phyloP scores from a whole-genome alignment of 2,888 invertebrate species.

The Chaitophorus viminalis region DNA sequence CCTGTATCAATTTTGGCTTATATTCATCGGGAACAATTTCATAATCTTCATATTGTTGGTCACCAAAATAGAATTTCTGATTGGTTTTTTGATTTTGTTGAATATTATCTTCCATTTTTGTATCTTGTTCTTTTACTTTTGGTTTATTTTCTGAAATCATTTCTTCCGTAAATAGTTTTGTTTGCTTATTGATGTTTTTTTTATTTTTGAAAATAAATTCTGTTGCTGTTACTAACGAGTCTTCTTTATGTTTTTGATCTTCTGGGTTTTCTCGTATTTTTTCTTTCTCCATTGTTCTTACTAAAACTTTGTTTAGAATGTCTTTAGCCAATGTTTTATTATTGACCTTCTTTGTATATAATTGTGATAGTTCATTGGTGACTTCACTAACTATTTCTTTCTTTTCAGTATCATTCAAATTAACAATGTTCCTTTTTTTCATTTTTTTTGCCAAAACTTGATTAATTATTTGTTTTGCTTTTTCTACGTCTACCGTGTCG shows the following conservation, averaged over 20 bases:
- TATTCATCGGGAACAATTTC: slow-evolving; percentile 53
- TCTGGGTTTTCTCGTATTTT: slow-evolving; percentile 16
- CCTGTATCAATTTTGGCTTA: slow-evolving; percentile 32
- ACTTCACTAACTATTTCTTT: slow-evolving; percentile 39
- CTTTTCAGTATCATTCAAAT: slow-evolving; percentile 29
- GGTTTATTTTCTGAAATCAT: not conserved
- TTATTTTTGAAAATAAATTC: slow-evolving; percentile 11
- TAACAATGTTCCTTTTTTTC: not conserved
- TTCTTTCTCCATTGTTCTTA: slow-evolving; percentile 57
- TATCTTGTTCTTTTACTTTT: not conserved
- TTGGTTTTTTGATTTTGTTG: not conserved
- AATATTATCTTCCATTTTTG: not conserved
- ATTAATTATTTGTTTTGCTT: slow-evolving; percentile 63
- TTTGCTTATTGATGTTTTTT: not conserved
- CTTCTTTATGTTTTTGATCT: not conserved
- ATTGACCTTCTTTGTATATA: not conserved
- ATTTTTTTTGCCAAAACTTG: slow-evolving; percentile 60
- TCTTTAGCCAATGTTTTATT: slow-evolving; percentile 29
- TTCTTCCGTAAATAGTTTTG: not conserved
- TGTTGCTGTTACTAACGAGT: not conserved
- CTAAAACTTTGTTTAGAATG: slow-evolving; percentile 46
- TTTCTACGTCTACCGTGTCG: slow-evolving; percentile 51
- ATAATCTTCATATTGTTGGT: slow-evolving; percentile 40
- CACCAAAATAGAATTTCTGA: slow-evolving; percentile 35
- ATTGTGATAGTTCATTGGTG: slow-evolving; percentile 9